A percentile compares a stretch with the other conserved stretches of the same genome.
Conservation (phyloP, 2,888 invertebrate species). For the Eucera pruinosa region DNA sequence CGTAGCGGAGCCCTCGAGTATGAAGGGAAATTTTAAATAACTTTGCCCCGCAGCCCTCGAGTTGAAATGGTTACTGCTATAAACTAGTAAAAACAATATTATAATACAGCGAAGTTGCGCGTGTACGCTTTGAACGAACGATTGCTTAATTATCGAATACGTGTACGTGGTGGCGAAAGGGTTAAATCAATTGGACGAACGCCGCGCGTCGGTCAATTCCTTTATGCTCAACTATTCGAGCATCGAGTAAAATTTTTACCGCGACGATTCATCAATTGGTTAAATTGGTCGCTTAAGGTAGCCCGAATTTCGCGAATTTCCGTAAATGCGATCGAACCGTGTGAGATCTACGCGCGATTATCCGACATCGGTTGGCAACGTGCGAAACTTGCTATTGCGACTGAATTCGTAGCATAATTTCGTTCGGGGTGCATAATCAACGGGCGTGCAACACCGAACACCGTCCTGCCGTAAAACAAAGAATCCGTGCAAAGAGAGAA, state of each 20-base stretch:
- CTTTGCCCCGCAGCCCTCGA: too few species aligned
- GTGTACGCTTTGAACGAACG: too few species aligned
- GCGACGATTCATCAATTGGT: too few species aligned
- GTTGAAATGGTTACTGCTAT: too few species aligned
- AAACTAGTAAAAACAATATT: too few species aligned
- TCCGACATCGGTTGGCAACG: not conserved
- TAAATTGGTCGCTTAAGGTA: too few species aligned
- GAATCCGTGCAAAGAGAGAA: slow-evolving; percentile 32
- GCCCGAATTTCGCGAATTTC: not conserved
- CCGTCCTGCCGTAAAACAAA: slow-evolving; percentile 39
- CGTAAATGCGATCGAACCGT: not conserved
- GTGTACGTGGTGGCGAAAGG: too few species aligned
- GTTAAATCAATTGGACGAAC: not conserved
- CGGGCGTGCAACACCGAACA: slow-evolving; percentile 3
- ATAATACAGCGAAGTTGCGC: too few species aligned
- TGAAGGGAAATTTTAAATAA: too few species aligned
- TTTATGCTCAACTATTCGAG: slow-evolving; percentile 3
- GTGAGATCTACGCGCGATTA: not conserved
- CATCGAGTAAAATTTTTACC: too few species aligned
- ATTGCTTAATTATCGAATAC: too few species aligned
- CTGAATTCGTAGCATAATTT: slow-evolving; percentile 23
- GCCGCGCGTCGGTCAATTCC: not conserved
- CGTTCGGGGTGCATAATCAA: slow-evolving; percentile 21
- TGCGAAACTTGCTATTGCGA: slow-evolving; percentile 14
- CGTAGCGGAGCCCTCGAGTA: too few species aligned